phyloP scores from a whole-genome alignment of 2,888 invertebrate species.

The Drosophila acutilabella region DNA sequence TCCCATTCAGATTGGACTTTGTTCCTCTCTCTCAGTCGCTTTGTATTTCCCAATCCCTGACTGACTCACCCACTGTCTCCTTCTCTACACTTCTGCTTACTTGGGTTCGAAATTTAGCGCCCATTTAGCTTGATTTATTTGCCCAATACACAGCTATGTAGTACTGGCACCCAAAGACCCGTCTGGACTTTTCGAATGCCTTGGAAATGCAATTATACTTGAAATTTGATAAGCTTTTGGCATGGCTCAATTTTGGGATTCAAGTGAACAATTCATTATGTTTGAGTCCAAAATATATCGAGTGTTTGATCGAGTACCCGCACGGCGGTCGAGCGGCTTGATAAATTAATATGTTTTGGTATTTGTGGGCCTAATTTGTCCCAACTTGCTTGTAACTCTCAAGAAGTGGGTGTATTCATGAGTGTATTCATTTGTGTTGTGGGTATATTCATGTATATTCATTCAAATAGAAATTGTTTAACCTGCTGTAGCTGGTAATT shows the following conservation, averaged over 20 bases:
- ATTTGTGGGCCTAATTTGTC: not conserved
- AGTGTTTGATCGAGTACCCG: conserved; percentile 1
- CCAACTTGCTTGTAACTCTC: not conserved
- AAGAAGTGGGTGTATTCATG: not conserved
- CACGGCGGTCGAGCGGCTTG: not conserved
- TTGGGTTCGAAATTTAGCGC: conserved; percentile 53
- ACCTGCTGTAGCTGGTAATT: no score
- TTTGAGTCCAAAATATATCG: not conserved
- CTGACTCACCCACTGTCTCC: not conserved
- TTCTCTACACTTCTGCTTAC: conserved; percentile 16
- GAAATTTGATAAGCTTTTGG: conserved; percentile 36
- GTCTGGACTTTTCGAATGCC: conserved; percentile 7
- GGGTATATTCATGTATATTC: not conserved
- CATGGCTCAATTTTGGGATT: conserved; percentile 26
- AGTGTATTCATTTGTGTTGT: not conserved
- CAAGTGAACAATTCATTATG: conserved; percentile 22
- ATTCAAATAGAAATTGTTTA: no score
- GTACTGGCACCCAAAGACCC: not conserved
- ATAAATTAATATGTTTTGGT: not conserved
- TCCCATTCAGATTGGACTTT: conserved; percentile 24
- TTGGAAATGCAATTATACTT: conserved; percentile 45
- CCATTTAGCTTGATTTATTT: conserved; percentile 70
- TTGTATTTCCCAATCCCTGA: not conserved
- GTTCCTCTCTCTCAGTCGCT: not conserved
- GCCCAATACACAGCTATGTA: conserved; percentile 25